Percentiles rank a stretch among this genome's conserved stretches.
phyloP scores from a whole-genome alignment of 2,113 vertebrate species.

The Phyllopteryx taeniolatus region DNA sequence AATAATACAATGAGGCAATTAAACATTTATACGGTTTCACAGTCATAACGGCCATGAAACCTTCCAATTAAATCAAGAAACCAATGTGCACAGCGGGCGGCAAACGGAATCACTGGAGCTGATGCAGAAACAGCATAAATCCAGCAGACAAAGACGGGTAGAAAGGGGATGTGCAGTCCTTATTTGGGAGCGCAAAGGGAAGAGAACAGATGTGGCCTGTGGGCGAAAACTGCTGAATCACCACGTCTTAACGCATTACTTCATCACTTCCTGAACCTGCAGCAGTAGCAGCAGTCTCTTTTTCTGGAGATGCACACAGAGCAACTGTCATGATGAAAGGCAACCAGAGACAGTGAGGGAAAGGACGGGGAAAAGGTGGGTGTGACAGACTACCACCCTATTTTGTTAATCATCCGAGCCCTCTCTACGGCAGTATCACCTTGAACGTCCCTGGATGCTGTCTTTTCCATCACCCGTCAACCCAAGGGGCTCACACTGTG shows the following conservation, averaged over 20 bases:
- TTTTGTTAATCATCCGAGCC: not conserved
- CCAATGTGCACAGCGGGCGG: slow-evolving; percentile 26
- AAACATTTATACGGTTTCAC: no score
- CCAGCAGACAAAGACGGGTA: slow-evolving; percentile 7
- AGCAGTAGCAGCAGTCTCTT: slow-evolving; percentile 32
- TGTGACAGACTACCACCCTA: not conserved
- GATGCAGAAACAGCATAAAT: slow-evolving; percentile 9
- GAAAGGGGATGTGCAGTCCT: not conserved
- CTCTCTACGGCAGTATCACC: slow-evolving; percentile 31
- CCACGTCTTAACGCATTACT: slow-evolving; percentile 66
- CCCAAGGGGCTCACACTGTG: slow-evolving; percentile 7
- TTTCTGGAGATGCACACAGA: slow-evolving; percentile 36
- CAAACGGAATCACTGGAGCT: slow-evolving; percentile 14
- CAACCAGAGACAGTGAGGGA: slow-evolving; percentile 10
- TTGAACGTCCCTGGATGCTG: slow-evolving; percentile 34
- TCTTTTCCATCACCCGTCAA: slow-evolving; percentile 17
- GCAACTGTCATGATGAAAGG: slow-evolving; percentile 26
- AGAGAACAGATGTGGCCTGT: slow-evolving; percentile 67
- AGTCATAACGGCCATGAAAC: not conserved
- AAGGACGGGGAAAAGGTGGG: not conserved
- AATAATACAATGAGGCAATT: no score
- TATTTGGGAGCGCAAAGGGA: slow-evolving; percentile 16
- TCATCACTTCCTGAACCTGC: slow-evolving; percentile 49
- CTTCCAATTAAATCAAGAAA: slow-evolving; percentile 20
- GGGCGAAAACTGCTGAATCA: slow-evolving; percentile 72